phyloP scores from a whole-genome alignment of 2,888 invertebrate genomes.

The Lamellibrachia columna region DNA sequence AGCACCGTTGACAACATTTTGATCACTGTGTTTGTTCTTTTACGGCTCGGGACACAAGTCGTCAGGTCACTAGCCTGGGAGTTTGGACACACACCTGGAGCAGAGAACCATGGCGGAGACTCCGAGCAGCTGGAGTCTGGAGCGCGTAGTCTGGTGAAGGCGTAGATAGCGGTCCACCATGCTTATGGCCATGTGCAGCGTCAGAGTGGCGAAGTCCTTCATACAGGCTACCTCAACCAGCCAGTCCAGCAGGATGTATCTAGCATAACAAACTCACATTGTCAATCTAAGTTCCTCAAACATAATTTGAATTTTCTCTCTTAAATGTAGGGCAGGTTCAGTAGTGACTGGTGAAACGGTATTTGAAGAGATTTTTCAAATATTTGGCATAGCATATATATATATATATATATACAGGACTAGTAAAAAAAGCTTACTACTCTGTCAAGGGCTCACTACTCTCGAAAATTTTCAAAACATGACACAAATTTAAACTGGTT shows the following conservation, averaged over 20 bases:
- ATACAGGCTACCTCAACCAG: slow-evolving; percentile 63
- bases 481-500: too few species aligned
- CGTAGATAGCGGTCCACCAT: slow-evolving; percentile 59
- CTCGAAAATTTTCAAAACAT: too few species aligned
- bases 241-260: slow-evolving; percentile 64
- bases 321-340: too few species aligned
- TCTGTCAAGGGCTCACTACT: too few species aligned
- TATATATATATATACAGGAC: too few species aligned
- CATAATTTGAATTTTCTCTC: too few species aligned
- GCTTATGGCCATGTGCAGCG: slow-evolving; percentile 59
- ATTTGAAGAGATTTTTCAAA: too few species aligned
- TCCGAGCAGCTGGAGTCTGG: slow-evolving; percentile 60
- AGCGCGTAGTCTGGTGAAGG: slow-evolving; percentile 49
- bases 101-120: slow-evolving; percentile 62
- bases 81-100: slow-evolving; percentile 52
- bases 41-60: neutral
- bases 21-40: neutral
- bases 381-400: too few species aligned
- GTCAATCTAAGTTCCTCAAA: too few species aligned
- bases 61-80: neutral
- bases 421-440: too few species aligned
- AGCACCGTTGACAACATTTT: neutral
- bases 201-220: slow-evolving; percentile 60
- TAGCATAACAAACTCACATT: slow-evolving; percentile 36
- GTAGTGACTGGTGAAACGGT: too few species aligned